Base-by-base conservation (phyloP, 2,113 vertebrate genomes). In the Thymallus thymallus region DNA sequence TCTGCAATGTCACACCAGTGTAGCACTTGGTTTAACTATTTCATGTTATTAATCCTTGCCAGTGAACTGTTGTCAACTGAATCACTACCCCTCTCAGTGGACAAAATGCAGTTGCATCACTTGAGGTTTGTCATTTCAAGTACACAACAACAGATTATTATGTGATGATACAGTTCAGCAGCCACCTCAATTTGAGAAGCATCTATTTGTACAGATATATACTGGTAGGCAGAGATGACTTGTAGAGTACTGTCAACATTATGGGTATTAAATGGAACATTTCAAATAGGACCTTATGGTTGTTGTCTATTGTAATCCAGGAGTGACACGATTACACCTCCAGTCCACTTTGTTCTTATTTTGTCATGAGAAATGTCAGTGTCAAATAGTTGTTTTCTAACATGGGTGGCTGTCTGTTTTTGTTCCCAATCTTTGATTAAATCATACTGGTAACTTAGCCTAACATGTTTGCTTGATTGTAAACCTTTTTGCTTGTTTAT, bases 221-320 rank as follows among this genome's bases (percentile, higher is more conserved):
- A 69, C 62, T 64, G 62, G 24, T 70, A 41, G 71, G 9, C 23
- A 69, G 9, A 61, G 65, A 81, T 78, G 68, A 30, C 71, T 67
- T 76, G 65, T 78, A 72, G 75, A 73, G 58, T 61, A 61, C 64
- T 80, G 68, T 80, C n/a, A 66, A 65, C 73, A 71, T 72, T 83
- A 76, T 77, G 71, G 71, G 51, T 79, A 91, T 88, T 88, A 90
- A 91, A 84, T 78, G 71, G 65, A 83, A 75, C 62, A 81, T 84
- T 80, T 88, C 65, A 84, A 87, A 78, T 81, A 85, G 74, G 69
- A 74, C 58, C 12, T 77, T 46, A 26, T 9, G 13, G 75, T 30
- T 74, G 73, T 78, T 1, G 24, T 76, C n/a, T 76, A n/a, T 71
- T 73, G 68, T 60, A 74, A 60, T 60, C 56, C n/a, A n/a, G n/a